A percentile compares a stretch with the other conserved stretches of the same genome.
These are phyloP conservation scores for Melanotaenia boesemani DNA, from an alignment of 2,797 vertebrate genomes.

Conservation along the genomic window DNA sequence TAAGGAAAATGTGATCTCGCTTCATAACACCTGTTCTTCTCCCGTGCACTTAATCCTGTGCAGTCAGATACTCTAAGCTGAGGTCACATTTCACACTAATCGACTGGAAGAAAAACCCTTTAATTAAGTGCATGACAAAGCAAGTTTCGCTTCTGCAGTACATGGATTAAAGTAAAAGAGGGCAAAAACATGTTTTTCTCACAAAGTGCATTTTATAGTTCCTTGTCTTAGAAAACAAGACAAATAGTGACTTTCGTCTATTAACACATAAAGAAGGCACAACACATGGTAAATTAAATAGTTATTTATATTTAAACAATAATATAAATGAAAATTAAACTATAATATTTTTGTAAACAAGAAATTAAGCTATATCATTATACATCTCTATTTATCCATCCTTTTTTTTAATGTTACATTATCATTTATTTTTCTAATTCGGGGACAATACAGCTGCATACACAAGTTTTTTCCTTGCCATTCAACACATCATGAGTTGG, in stretches of 20 bases:
- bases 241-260: neutral
- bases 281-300: neutral
- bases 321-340: no score
- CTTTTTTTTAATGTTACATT: neutral
- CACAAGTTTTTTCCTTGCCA: no score
- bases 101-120: neutral
- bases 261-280: neutral
- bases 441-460: neutral
- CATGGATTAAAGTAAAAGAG: neutral
- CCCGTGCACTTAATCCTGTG: neutral
- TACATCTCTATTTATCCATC: neutral
- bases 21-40: neutral
- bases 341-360: no score
- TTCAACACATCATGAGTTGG: no score
- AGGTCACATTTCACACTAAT: slow-evolving; percentile 19
- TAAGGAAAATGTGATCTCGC: neutral
- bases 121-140: neutral
- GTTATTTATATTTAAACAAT: no score
- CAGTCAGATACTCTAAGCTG: slow-evolving; percentile 20
- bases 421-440: neutral
- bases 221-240: neutral
- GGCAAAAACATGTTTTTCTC: neutral
- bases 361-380: no score
- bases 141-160: neutral
- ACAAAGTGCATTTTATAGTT: neutral